phyloP scores from a whole-genome alignment of 1,140 invertebrate species.

The Coptotermes formosanus region DNA sequence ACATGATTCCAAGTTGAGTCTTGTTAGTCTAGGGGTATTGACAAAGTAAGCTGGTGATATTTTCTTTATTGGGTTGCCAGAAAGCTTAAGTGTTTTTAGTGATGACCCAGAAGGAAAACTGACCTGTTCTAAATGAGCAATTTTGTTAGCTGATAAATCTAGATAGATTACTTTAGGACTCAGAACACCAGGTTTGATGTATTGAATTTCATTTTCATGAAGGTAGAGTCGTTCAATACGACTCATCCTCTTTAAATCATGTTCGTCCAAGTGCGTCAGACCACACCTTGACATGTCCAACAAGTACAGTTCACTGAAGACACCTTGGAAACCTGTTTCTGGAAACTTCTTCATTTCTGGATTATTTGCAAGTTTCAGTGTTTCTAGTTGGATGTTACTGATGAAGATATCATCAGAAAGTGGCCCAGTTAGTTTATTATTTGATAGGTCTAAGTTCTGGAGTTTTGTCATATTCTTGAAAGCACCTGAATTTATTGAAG shows the following conservation, averaged over 20 bases:
- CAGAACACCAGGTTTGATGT: conserved; percentile 5
- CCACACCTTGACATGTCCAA: conserved; percentile 38
- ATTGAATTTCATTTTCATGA: not conserved
- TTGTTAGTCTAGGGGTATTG: conserved; percentile 39
- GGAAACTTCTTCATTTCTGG: conserved; percentile 59
- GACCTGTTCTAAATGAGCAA: conserved; percentile 24
- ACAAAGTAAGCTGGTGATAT: not conserved
- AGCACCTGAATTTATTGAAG: conserved; percentile 45
- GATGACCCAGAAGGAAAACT: not conserved
- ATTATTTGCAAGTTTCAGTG: conserved; percentile 65
- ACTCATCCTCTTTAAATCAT: not conserved
- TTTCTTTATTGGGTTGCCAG: not conserved
- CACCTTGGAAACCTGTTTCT: conserved; percentile 50
- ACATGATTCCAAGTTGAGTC: conserved; percentile 47
- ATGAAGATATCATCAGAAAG: conserved; percentile 63
- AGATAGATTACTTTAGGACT: conserved; percentile 24
- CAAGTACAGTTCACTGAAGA: conserved; percentile 42
- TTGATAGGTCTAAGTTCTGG: conserved; percentile 64
- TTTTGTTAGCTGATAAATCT: conserved; percentile 23
- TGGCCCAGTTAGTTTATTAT: conserved; percentile 60
- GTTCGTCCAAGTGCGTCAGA: not conserved
- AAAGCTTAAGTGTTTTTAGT: not conserved
- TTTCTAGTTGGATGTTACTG: conserved; percentile 63
- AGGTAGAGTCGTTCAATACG: not conserved
- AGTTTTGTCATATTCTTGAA: conserved; percentile 61